Evolutionary conservation across 1,140 invertebrate genomes (phyloP).

Genomic region (Spodoptera litura): DNA sequence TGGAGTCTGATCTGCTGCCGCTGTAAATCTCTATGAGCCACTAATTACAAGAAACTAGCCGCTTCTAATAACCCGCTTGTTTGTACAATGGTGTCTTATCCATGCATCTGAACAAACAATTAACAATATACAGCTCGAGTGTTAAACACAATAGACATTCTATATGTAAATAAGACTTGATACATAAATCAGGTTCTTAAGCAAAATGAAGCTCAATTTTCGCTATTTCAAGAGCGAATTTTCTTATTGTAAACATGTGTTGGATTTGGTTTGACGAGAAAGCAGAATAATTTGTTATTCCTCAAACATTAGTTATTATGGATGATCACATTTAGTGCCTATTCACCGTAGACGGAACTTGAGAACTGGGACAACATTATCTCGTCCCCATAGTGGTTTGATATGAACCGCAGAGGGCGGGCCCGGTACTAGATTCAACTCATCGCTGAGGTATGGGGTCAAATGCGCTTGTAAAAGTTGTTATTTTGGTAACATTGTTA

Average conservation of each 20-base stretch:
- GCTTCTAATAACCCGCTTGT: too few relatives aligned
- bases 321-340: slow-evolving; percentile 31
- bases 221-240: too few relatives aligned
- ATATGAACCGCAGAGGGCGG: slow-evolving; percentile 57
- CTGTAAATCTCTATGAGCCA: too few relatives aligned
- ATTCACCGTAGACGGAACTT: slow-evolving; percentile 46
- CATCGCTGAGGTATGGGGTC: slow-evolving; percentile 47
- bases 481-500: slow-evolving; percentile 39
- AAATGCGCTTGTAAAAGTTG: slow-evolving; percentile 30
- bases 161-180: too few relatives aligned
- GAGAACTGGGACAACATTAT: slow-evolving; percentile 37
- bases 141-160: too few relatives aligned
- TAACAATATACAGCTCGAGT: too few relatives aligned
- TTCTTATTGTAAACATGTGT: too few relatives aligned
- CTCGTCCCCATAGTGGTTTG: slow-evolving; percentile 56
- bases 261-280: not conserved
- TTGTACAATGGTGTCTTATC: too few relatives aligned
- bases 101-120: too few relatives aligned
- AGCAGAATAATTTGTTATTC: not conserved
- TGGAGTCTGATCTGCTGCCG: not conserved
- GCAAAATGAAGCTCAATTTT: too few relatives aligned
- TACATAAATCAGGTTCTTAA: too few relatives aligned
- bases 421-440: slow-evolving; percentile 48
- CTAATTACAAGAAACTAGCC: too few relatives aligned
- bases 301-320: slow-evolving; percentile 10